Conservation (phyloP, 1,140 invertebrate genomes). For the Nylanderia fulva region DNA sequence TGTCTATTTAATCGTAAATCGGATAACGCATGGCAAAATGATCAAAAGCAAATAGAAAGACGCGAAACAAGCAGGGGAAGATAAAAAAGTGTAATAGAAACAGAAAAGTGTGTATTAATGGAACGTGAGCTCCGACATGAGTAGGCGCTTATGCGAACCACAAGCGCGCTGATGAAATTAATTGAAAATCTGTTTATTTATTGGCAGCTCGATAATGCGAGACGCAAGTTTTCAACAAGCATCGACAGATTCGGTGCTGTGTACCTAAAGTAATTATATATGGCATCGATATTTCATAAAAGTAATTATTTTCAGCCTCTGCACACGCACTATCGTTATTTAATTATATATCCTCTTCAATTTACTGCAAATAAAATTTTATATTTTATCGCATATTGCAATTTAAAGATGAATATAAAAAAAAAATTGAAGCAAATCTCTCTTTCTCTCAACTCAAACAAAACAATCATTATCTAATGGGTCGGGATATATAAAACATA, state of each 20-base stretch:
- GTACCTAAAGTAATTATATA: constrained; percentile 78
- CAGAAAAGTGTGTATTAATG: neutral
- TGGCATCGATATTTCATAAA: constrained; percentile 79
- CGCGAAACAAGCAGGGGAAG: neutral
- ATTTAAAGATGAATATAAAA: neutral
- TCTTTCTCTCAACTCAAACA: neutral
- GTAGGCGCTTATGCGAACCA: constrained; percentile 28
- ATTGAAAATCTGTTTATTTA: constrained; percentile 75
- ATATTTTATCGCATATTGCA: neutral
- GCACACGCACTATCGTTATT: neutral
- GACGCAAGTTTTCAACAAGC: constrained; percentile 68
- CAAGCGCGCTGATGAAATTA: constrained; percentile 68
- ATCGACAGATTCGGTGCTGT: constrained; percentile 59
- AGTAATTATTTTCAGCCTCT: constrained; percentile 81
- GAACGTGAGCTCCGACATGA: constrained; percentile 55
- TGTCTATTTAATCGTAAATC: neutral
- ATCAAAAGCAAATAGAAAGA: neutral
- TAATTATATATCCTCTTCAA: neutral
- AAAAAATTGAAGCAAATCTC: neutral
- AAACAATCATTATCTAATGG: constrained; percentile 40
- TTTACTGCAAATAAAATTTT: neutral
- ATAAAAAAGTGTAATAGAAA: neutral
- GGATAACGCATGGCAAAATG: neutral
- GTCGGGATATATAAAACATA: neutral
- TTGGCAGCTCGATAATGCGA: constrained; percentile 48